These are phyloP conservation scores for Lethrus apterus DNA, from an alignment of 1,140 invertebrate species.

Conservation along the genomic window DNA sequence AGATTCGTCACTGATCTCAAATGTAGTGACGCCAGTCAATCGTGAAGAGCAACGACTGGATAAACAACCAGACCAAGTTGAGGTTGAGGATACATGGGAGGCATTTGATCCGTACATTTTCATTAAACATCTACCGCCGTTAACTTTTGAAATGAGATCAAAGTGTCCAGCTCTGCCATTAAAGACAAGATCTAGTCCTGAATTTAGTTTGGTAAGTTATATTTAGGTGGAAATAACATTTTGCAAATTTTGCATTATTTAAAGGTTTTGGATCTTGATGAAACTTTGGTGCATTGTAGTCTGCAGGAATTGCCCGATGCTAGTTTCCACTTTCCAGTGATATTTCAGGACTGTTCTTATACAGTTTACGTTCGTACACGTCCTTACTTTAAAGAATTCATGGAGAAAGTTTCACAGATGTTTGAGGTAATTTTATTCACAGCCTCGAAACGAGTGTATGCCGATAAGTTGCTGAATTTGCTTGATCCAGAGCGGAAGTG, in stretches of 20 bases:
- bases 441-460: conserved; percentile 92
- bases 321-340: conserved; percentile 87
- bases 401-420: conserved; percentile 76
- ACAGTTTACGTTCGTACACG: conserved; percentile 88
- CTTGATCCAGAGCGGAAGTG: conserved; percentile 82
- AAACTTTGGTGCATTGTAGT: conserved; percentile 94
- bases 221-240: background rate
- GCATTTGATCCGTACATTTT: conserved; percentile 85
- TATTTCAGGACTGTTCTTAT: conserved; percentile 72
- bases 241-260: conserved; percentile 10
- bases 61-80: conserved; percentile 46
- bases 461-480: conserved; percentile 88
- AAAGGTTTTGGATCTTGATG: conserved; percentile 66
- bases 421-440: conserved; percentile 97
- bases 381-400: conserved; percentile 86
- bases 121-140: conserved; percentile 85
- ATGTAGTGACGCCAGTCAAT: conserved; percentile 34
- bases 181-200: conserved; percentile 86
- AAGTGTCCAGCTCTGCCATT: conserved; percentile 85
- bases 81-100: conserved; percentile 61
- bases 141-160: conserved; percentile 78
- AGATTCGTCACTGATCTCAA: conserved; percentile 25
- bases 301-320: conserved; percentile 87
- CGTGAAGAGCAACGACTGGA: conserved; percentile 40
- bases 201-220: conserved; percentile 80